These are phyloP conservation scores for Littorina saxatilis DNA, from an alignment of 1,140 invertebrate species.

Conservation along the genomic window DNA sequence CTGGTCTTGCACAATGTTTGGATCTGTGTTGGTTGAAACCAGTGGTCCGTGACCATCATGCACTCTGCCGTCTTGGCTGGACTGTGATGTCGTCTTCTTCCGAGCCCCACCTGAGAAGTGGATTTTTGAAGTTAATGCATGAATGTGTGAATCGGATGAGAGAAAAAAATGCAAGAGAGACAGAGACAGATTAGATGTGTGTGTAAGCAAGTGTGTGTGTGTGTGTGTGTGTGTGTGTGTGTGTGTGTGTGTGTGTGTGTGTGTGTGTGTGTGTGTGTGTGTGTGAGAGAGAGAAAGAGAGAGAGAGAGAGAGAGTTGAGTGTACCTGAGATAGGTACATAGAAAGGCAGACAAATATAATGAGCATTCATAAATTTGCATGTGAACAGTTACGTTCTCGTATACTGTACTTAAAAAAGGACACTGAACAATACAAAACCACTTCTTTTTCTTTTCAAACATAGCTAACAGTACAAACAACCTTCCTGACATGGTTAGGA, in stretches of 20 bases:
- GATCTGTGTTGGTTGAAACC: constrained; percentile 43
- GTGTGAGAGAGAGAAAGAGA: neutral
- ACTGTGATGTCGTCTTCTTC: constrained; percentile 28
- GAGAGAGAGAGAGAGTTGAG: neutral
- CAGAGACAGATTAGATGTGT: too few species aligned
- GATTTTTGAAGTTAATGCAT: neutral
- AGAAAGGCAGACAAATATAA: too few species aligned
- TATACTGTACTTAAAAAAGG: too few species aligned
- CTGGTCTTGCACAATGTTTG: constrained; percentile 74
- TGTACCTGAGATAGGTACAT: too few species aligned
- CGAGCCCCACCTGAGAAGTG: constrained; percentile 40
- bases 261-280: constrained; percentile 9
- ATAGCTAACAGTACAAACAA: too few species aligned
- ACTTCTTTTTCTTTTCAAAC: too few species aligned
- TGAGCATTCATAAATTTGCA: too few species aligned
- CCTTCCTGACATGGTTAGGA: too few species aligned
- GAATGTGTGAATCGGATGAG: neutral
- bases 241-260: neutral
- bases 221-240: too few species aligned
- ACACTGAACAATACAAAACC: too few species aligned
- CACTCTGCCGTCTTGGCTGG: constrained; percentile 17
- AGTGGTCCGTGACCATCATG: neutral
- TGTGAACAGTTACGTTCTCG: too few species aligned
- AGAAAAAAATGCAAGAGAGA: neutral
- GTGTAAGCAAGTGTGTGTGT: too few species aligned